A percentile compares a stretch with the other conserved stretches of the same genome.
phyloP scores from a whole-genome alignment of 1,140 invertebrate species.

The Drosophila willistoni region DNA sequence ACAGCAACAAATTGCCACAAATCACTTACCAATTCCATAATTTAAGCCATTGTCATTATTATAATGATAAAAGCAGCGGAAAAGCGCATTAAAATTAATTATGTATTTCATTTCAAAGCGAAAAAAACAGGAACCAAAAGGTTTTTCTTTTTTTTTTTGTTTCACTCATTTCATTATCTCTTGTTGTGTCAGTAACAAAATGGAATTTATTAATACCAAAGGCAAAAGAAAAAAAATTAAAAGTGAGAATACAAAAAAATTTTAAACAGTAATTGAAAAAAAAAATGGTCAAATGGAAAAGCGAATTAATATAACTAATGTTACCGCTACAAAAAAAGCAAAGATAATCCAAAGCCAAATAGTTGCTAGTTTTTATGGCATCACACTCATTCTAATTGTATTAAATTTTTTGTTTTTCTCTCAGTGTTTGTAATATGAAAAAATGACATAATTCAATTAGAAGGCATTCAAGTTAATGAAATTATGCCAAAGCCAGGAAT shows the following conservation, averaged over 20 bases:
- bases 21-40: constrained; percentile 27
- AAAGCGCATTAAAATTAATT: constrained; percentile 68
- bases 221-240: not conserved
- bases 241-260: constrained; percentile 17
- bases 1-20: constrained; percentile 18
- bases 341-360: too few species aligned
- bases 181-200: constrained; percentile 62
- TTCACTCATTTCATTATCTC: constrained; percentile 50
- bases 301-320: not conserved
- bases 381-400: too few species aligned
- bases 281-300: constrained; percentile 4
- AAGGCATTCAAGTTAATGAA: constrained; percentile 62
- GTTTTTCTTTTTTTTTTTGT: constrained; percentile 28
- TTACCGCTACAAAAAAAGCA: not conserved
- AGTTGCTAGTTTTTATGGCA: too few species aligned
- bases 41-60: constrained; percentile 38
- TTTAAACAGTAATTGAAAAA: constrained; percentile 23
- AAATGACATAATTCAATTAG: constrained; percentile 72
- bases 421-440: constrained; percentile 28
- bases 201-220: constrained; percentile 48
- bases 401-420: not conserved
- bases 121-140: constrained; percentile 30
- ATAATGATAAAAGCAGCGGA: constrained; percentile 44
- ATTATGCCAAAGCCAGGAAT: constrained; percentile 44
- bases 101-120: constrained; percentile 48